Percentiles rank a stretch among this genome's conserved stretches.
Evolutionary conservation across 2,888 invertebrate genomes (phyloP).

Genomic region (Melolontha melolontha): DNA sequence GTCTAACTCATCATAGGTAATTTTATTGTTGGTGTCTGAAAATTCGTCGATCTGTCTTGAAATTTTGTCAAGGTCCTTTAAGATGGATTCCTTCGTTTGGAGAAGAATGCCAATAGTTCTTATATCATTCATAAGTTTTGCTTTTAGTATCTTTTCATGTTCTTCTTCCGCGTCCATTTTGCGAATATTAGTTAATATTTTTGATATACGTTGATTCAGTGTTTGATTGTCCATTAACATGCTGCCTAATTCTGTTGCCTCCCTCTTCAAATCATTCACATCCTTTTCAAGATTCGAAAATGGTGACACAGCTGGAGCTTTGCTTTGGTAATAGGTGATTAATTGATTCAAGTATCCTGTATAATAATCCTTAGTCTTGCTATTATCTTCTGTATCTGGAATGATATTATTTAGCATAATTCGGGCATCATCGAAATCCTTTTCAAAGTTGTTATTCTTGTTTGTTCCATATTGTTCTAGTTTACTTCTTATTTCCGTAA

Average conservation of each 20-base stretch:
- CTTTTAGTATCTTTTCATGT: conserved; percentile 32
- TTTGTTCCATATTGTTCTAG: conserved; percentile 45
- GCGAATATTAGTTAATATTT: conserved; percentile 10
- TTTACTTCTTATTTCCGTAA: conserved; percentile 38
- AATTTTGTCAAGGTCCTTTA: conserved; percentile 33
- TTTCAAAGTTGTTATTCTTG: conserved; percentile 45
- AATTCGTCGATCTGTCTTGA: conserved; percentile 26
- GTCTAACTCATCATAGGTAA: conserved; percentile 34
- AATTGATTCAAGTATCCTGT: conserved; percentile 36
- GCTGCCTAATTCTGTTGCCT: conserved; percentile 29
- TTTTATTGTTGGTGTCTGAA: conserved; percentile 10
- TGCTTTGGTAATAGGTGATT: conserved; percentile 36
- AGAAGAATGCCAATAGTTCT: conserved; percentile 26
- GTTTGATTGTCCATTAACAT: conserved; percentile 26
- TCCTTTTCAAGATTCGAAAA: conserved; percentile 3
- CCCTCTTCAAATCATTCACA: conserved; percentile 12
- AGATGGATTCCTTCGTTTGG: conserved; percentile 36
- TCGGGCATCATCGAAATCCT: conserved; percentile 30
- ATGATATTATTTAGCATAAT: conserved; percentile 20
- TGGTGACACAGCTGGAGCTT: conserved; percentile 5
- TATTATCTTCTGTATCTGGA: conserved; percentile 17
- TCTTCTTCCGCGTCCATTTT: conserved; percentile 27
- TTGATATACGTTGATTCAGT: conserved; percentile 20
- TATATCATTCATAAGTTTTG: conserved; percentile 32
- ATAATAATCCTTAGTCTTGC: conserved; percentile 25